Conservation (phyloP, 2,888 invertebrate species). For the Luperina testacea region DNA sequence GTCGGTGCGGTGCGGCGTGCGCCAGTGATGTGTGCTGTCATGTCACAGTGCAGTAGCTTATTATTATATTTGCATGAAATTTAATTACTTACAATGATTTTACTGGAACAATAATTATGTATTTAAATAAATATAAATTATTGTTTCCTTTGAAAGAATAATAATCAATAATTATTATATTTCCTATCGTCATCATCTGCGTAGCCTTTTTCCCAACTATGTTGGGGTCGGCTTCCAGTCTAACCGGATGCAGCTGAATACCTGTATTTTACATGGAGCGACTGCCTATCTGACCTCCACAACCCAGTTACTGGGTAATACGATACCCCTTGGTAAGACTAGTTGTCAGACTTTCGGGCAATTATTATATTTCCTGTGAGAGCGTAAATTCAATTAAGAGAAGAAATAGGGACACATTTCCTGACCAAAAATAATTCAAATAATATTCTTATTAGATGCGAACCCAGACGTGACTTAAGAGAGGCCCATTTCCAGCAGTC, state of each 20-base stretch:
- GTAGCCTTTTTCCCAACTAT: too few species aligned
- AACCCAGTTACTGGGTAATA: too few species aligned
- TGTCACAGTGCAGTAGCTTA: too few species aligned
- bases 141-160: too few species aligned
- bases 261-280: too few species aligned
- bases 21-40: neutral
- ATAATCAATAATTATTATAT: neutral
- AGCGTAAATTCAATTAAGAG: neutral
- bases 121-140: neutral
- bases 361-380: neutral
- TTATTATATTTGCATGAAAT: neutral
- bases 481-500: neutral
- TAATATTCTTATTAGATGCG: neutral
- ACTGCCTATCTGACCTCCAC: too few species aligned
- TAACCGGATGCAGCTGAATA: too few species aligned
- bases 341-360: too few species aligned
- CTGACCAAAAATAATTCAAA: neutral
- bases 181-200: too few species aligned
- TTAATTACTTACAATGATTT: neutral
- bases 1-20: conserved; percentile 17
- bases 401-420: neutral
- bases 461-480: neutral
- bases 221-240: too few species aligned
- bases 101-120: too few species aligned
- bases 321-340: too few species aligned